phyloP scores from a whole-genome alignment of 2,888 invertebrate genomes.

The Lumbricus terrestris region DNA sequence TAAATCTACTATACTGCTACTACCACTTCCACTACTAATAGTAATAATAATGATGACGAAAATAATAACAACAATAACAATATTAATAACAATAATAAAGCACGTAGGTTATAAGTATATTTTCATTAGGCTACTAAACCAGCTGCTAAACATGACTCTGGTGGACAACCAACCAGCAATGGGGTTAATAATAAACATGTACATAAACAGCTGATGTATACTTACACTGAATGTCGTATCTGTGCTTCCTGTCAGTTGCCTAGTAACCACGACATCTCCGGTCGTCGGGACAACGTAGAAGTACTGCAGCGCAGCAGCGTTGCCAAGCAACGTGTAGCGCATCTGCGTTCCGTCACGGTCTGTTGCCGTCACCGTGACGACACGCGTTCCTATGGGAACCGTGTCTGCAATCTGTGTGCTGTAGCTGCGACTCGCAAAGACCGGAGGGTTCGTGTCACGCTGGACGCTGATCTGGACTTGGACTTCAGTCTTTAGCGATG shows the following conservation, averaged over 20 bases:
- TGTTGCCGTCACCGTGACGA: constrained; percentile 32
- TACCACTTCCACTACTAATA: no score
- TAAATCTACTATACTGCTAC: no score
- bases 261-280: constrained; percentile 64
- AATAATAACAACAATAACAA: neutral
- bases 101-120: no score
- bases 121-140: no score
- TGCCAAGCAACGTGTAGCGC: constrained; percentile 43
- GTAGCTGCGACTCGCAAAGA: constrained; percentile 33
- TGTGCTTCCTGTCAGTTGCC: constrained; percentile 37
- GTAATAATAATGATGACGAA: neutral
- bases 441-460: constrained; percentile 38
- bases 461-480: constrained; percentile 45
- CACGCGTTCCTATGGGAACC: constrained; percentile 34
- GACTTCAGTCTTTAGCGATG: constrained; percentile 40
- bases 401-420: constrained; percentile 33
- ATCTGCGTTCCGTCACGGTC: constrained; percentile 43
- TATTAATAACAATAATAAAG: no score
- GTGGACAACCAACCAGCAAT: no score
- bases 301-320: constrained; percentile 40
- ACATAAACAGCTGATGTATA: neutral
- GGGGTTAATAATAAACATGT: no score
- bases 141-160: no score
- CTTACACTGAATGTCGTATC: neutral
- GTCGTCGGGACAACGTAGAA: constrained; percentile 79